Conservation (phyloP, 2,797 vertebrate genomes). For the Hozukius guyotensis region DNA sequence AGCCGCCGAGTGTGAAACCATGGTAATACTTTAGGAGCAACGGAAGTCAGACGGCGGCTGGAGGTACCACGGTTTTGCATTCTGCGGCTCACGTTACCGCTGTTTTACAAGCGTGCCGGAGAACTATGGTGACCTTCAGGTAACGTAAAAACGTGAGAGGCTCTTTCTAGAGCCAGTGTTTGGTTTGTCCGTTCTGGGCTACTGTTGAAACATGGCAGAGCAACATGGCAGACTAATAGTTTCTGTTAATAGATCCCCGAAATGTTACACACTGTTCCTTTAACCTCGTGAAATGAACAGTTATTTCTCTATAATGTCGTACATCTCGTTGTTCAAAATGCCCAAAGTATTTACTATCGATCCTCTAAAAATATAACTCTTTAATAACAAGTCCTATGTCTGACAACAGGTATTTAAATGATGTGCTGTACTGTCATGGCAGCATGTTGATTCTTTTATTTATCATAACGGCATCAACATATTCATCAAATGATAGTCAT, state of each 20-base stretch:
- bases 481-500: not conserved
- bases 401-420: not conserved
- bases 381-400: not conserved
- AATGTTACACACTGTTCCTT: too few relatives aligned
- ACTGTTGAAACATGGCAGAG: too few relatives aligned
- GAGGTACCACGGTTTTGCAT: rapidly evolving
- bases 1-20: rapidly evolving
- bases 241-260: too few relatives aligned
- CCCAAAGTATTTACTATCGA: not conserved
- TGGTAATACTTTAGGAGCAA: too few relatives aligned
- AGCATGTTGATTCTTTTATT: not conserved
- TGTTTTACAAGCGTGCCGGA: rapidly evolving
- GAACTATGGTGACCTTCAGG: too few relatives aligned
- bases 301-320: too few relatives aligned
- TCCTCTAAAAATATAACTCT: not conserved
- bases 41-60: too few relatives aligned
- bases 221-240: too few relatives aligned
- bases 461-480: not conserved
- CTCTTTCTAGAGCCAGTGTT: too few relatives aligned
- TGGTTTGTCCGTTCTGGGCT: too few relatives aligned
- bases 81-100: too few relatives aligned
- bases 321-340: not conserved
- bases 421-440: not conserved
- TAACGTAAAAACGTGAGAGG: too few relatives aligned
- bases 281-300: not conserved